Evolutionary conservation across 2,797 vertebrate species (phyloP).

Genomic region (Steatocranus sp.): DNA sequence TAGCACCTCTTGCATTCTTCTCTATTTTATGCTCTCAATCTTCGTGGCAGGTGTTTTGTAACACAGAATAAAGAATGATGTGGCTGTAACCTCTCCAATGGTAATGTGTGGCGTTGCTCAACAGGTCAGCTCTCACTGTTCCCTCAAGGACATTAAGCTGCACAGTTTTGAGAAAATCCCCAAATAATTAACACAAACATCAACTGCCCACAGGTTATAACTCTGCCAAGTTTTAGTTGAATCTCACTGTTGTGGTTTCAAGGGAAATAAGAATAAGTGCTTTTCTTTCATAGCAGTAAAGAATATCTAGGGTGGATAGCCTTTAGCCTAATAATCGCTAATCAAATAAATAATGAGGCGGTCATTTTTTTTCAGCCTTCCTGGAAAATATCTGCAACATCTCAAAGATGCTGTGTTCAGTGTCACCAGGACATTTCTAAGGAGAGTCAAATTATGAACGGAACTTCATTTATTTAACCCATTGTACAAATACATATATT

Average conservation of each 20-base stretch:
- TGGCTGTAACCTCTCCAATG: neutral
- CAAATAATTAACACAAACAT: conserved; percentile 22
- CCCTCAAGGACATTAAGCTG: neutral
- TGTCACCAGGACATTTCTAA: neutral
- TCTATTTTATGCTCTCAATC: neutral
- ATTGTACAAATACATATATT: neutral
- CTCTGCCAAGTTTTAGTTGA: neutral
- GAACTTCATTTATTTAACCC: neutral
- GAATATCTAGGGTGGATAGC: neutral
- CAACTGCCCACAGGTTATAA: neutral
- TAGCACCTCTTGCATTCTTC: neutral
- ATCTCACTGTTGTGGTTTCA: neutral
- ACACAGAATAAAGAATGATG: neutral
- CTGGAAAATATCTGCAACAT: neutral
- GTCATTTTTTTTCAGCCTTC: neutral
- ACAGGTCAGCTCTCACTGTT: neutral
- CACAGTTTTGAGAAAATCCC: conserved; percentile 15
- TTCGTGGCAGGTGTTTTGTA: neutral
- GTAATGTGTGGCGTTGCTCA: neutral
- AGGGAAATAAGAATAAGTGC: neutral
- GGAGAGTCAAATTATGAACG: neutral
- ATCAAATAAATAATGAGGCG: neutral
- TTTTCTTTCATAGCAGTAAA: neutral
- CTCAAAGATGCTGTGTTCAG: neutral
- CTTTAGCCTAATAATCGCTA: neutral